These are phyloP conservation scores for Fringilla coelebs DNA, from an alignment of 2,797 vertebrate genomes.

Conservation along the genomic window DNA sequence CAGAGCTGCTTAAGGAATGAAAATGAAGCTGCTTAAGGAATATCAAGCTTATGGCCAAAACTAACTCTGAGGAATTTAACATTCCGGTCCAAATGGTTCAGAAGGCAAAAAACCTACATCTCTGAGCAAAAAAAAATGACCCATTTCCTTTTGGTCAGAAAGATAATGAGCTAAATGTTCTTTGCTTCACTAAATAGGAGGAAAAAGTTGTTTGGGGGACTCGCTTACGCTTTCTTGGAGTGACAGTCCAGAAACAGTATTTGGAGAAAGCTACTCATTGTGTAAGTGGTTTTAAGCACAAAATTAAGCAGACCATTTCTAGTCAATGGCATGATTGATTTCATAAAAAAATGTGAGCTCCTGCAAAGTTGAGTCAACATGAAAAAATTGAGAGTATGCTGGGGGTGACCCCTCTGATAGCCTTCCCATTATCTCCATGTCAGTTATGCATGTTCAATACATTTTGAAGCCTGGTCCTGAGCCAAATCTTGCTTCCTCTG, in stretches of 20 bases:
- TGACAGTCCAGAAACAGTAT: background rate
- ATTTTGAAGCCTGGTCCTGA: background rate
- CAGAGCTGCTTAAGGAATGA: background rate
- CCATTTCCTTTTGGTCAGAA: background rate
- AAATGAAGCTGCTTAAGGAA: slow-evolving; percentile 15
- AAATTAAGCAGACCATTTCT: background rate
- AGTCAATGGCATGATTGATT: background rate
- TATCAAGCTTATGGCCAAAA: slow-evolving; percentile 1
- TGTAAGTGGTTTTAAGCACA: background rate
- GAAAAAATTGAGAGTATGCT: background rate
- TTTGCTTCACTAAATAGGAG: background rate
- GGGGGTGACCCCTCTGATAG: background rate
- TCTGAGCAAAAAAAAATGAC: background rate
- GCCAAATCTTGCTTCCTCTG: background rate
- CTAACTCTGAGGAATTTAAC: background rate
- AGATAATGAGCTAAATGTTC: background rate
- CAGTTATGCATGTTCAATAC: background rate
- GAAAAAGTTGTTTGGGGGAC: background rate
- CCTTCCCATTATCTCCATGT: background rate
- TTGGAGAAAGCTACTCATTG: background rate
- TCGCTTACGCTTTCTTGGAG: background rate
- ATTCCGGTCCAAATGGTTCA: background rate
- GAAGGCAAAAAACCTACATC: background rate
- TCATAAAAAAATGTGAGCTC: background rate
- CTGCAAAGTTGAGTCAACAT: background rate